Evolutionary conservation across 1,140 invertebrate genomes (phyloP).

Genomic region (Drosophila saltans): DNA sequence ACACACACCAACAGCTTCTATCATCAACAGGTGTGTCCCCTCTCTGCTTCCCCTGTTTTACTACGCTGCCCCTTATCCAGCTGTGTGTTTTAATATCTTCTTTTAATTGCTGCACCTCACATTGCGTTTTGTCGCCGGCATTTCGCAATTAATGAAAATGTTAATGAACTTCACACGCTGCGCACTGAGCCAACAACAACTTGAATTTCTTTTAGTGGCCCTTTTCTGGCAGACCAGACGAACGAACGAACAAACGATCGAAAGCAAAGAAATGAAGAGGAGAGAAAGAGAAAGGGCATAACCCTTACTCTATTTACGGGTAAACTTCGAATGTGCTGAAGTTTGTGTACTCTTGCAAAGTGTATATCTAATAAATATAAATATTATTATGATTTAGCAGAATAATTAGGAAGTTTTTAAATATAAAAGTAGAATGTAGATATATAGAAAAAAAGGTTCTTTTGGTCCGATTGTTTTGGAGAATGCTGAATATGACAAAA

Average conservation of each 20-base stretch:
- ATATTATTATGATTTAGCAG: too few species aligned
- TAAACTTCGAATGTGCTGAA: too few species aligned
- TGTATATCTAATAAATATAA: too few species aligned
- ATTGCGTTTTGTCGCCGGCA: slow-evolving; percentile 61
- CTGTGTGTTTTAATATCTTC: slow-evolving; percentile 30
- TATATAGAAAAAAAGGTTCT: too few species aligned
- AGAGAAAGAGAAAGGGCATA: neutral
- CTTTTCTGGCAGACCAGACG: slow-evolving; percentile 21
- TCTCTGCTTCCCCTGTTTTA: slow-evolving; percentile 9
- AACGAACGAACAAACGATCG: neutral
- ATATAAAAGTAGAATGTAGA: too few species aligned
- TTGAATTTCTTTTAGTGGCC: slow-evolving; percentile 12
- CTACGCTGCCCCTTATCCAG: slow-evolving; percentile 2
- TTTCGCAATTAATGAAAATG: slow-evolving; percentile 82
- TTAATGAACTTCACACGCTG: slow-evolving; percentile 82
- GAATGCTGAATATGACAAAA: too few species aligned
- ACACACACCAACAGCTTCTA: slow-evolving; percentile 48
- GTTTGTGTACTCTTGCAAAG: too few species aligned
- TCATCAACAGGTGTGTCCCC: slow-evolving; percentile 79
- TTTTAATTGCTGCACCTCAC: slow-evolving; percentile 67
- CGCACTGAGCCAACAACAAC: slow-evolving; percentile 42
- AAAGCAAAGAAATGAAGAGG: neutral
- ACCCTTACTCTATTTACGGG: neutral
- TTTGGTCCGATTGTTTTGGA: too few species aligned
- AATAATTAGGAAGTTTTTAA: too few species aligned